Percentiles rank a stretch among this genome's conserved stretches.
These are phyloP conservation scores for Chionis minor DNA, from an alignment of 2,113 vertebrate species.

Conservation along the genomic window DNA sequence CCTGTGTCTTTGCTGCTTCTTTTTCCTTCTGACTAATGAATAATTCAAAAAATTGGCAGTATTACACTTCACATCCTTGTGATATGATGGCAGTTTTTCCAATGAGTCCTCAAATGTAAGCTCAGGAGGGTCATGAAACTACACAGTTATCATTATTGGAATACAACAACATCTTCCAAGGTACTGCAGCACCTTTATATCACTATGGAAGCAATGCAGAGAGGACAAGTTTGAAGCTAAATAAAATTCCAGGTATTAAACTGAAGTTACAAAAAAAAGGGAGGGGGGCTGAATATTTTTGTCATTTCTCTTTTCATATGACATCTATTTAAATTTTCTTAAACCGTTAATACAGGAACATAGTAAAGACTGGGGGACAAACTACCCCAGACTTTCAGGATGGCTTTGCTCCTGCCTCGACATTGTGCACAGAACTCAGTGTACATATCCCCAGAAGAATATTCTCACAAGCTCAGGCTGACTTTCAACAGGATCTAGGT, in stretches of 20 bases:
- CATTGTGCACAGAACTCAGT: not conserved
- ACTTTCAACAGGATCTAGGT: not conserved
- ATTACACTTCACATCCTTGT: slow-evolving; percentile 47
- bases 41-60: slow-evolving; percentile 60
- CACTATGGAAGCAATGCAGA: slow-evolving; percentile 12
- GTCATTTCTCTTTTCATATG: not conserved
- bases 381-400: not conserved
- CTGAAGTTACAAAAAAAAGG: not conserved
- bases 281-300: not conserved
- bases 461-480: not conserved
- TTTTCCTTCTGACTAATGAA: slow-evolving; percentile 46
- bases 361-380: not conserved
- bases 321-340: not conserved
- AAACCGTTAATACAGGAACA: not conserved
- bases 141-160: slow-evolving; percentile 35
- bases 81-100: slow-evolving; percentile 57
- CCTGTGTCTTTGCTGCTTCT: not conserved
- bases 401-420: not conserved
- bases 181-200: slow-evolving; percentile 45
- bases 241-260: slow-evolving; percentile 18
- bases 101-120: slow-evolving; percentile 55
- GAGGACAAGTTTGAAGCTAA: slow-evolving; percentile 4
- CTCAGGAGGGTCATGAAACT: slow-evolving; percentile 64
- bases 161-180: slow-evolving; percentile 44
- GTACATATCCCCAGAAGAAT: not conserved